Percentiles rank a stretch among this genome's conserved stretches.
These are phyloP conservation scores for honey bee (Apis mellifera) DNA, from an alignment of 1,140 invertebrate genomes.

Conservation along the genomic window DNA sequence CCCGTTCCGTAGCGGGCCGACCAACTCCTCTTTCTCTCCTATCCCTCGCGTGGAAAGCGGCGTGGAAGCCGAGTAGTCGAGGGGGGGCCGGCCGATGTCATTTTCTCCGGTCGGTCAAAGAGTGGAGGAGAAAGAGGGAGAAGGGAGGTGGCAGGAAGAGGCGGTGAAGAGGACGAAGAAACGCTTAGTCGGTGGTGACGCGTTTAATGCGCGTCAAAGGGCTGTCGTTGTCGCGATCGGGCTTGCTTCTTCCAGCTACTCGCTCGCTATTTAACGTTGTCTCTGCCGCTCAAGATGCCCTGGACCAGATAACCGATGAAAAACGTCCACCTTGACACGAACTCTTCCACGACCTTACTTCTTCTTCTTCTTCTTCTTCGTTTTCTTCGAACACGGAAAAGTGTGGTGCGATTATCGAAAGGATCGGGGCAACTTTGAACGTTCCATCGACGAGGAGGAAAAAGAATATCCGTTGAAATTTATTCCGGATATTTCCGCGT, in stretches of 20 bases:
- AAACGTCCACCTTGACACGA: slow-evolving; percentile 45
- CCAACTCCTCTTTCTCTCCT: not conserved
- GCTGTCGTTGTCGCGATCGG: slow-evolving; percentile 58
- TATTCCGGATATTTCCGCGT: not conserved
- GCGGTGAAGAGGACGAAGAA: slow-evolving; percentile 54
- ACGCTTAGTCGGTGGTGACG: slow-evolving; percentile 71
- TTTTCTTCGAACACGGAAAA: not conserved
- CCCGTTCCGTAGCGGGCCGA: too few relatives aligned
- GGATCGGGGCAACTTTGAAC: slow-evolving; percentile 17
- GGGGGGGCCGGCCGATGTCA: slow-evolving; percentile 47
- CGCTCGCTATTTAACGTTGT: slow-evolving; percentile 66
- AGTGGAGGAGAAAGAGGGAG: slow-evolving; percentile 49
- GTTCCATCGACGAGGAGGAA: slow-evolving; percentile 1
- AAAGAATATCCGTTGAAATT: not conserved
- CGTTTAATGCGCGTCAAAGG: slow-evolving; percentile 73
- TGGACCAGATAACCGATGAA: slow-evolving; percentile 68
- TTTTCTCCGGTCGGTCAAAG: slow-evolving; percentile 50
- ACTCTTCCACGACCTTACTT: not conserved
- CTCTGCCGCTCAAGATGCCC: slow-evolving; percentile 55
- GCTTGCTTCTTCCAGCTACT: slow-evolving; percentile 24
- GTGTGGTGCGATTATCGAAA: slow-evolving; percentile 33
- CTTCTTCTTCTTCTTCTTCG: not conserved
- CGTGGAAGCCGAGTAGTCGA: slow-evolving; percentile 39
- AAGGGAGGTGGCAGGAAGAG: slow-evolving; percentile 50
- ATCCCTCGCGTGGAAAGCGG: not conserved